Percentiles rank a stretch among this genome's conserved stretches.
These are phyloP conservation scores for Pristionchus mayeri DNA, from an alignment of 2,888 invertebrate species.

Conservation along the genomic window DNA sequence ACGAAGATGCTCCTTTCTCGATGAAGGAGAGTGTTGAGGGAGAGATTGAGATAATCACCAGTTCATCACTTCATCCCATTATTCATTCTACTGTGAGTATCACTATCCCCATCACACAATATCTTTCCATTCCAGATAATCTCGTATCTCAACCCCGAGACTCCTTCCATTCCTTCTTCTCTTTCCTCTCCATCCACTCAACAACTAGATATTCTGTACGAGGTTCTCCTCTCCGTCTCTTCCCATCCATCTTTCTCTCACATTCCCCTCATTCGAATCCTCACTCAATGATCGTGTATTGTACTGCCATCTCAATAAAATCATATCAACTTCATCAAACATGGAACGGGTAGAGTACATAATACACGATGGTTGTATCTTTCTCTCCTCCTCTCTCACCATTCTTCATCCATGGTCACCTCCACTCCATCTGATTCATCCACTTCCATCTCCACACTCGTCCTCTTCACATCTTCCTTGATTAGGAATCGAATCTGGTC, in stretches of 20 bases:
- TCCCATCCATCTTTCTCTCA: slow-evolving; percentile 13
- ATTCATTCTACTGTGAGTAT: slow-evolving; percentile 19
- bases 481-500: slow-evolving; percentile 64
- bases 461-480: slow-evolving; percentile 68
- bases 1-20: not conserved
- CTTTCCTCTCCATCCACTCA: not conserved
- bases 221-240: not conserved
- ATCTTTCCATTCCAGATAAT: not conserved
- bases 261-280: slow-evolving; percentile 22
- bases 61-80: not conserved
- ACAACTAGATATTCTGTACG: not conserved
- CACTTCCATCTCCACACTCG: slow-evolving; percentile 58
- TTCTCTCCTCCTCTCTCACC: slow-evolving; percentile 1
- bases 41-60: not conserved
- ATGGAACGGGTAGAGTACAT: not conserved
- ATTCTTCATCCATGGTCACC: slow-evolving; percentile 53
- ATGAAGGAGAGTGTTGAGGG: not conserved
- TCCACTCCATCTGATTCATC: slow-evolving; percentile 44
- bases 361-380: not conserved
- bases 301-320: not conserved
- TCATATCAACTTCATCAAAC: not conserved
- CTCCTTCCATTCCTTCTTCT: not conserved
- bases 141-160: slow-evolving; percentile 1
- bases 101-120: not conserved
- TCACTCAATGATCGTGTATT: not conserved